Percentiles rank a stretch among this genome's conserved stretches.
Evolutionary conservation across 2,888 invertebrate species (phyloP).

Genomic region (Hydrotaea diabolus): DNA sequence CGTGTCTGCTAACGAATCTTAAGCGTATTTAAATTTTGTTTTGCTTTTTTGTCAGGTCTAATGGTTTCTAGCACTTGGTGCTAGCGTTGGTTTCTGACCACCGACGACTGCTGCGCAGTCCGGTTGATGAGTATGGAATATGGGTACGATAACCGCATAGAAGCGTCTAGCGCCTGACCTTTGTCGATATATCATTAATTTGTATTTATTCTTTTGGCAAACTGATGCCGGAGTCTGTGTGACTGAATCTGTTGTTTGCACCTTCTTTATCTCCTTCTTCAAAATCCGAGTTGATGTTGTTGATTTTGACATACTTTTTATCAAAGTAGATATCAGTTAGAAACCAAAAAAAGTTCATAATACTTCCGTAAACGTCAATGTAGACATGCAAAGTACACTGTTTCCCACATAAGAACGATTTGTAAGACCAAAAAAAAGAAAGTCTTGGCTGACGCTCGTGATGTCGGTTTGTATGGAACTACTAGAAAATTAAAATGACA

Average conservation of each 20-base stretch:
- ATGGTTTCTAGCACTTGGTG: neutral
- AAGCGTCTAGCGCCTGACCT: neutral
- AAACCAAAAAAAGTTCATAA: neutral
- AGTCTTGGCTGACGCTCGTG: too few relatives aligned
- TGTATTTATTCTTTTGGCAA: neutral
- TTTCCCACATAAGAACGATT: neutral
- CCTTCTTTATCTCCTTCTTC: neutral
- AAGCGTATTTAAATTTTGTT: neutral
- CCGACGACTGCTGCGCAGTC: neutral
- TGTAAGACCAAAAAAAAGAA: neutral
- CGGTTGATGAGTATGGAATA: neutral
- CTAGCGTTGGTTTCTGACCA: too few relatives aligned
- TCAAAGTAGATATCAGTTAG: neutral
- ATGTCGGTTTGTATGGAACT: too few relatives aligned
- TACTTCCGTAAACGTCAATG: neutral
- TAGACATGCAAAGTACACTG: neutral
- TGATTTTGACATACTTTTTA: slow-evolving; percentile 22
- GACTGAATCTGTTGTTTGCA: neutral
- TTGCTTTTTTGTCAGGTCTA: neutral
- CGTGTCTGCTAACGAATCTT: neutral
- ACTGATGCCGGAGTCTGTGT: neutral
- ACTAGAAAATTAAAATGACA: too few relatives aligned
- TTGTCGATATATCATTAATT: slow-evolving; percentile 11
- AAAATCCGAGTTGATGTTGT: neutral
- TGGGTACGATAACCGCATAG: too few relatives aligned